Evolutionary conservation across 2,113 vertebrate genomes (phyloP), one percentile per base, ranked within the genome.

Genomic region (Ailuropoda melanoleuca): DNA sequence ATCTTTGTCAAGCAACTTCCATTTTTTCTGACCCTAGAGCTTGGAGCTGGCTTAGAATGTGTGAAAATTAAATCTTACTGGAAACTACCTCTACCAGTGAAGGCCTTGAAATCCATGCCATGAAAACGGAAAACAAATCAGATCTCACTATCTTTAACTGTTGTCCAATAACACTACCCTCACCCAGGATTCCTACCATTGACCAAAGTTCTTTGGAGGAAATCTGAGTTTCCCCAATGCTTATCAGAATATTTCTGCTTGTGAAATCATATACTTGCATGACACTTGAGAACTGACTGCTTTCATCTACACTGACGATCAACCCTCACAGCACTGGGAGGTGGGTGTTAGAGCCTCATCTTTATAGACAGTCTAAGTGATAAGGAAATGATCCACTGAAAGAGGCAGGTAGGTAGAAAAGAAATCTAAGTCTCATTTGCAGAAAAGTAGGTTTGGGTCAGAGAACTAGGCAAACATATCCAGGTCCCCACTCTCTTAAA

Each of bases 401-500:
- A 81, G 23, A 90, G 58, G 68, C 21, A 74, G 46, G 39, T 21
- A 91, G 46, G 37, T 60, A 94, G 60, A 95, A 90, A 93, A 97
- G 31, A 97, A 93, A 96, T 88, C 31, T 96, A 90, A 93, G 64
- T 95, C 29, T 88, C 92, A 82, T 95, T 93, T 96, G 14, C 53
- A 85, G 80, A 95, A 60, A 97, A 90, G 14, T 88, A 90, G 53
- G 53, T 48, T 64, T 97, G 68, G 39, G 80, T 90, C 88, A 93
- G 23, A 95, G 48, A 58, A 53, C 72, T 96, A 4, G 58, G 14
- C 62, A 95, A 97, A 93, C 77, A 77, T 60, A 95, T 74, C 97
- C 90, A 95, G 85, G 31, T 92, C 50, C 68, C 64, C 87, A 88
- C 15, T 88, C 53, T 96, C 88, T 97, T 93, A 96, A 92, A 92